phyloP scores from a whole-genome alignment of 2,113 vertebrate species.

The Rissa tridactyla region DNA sequence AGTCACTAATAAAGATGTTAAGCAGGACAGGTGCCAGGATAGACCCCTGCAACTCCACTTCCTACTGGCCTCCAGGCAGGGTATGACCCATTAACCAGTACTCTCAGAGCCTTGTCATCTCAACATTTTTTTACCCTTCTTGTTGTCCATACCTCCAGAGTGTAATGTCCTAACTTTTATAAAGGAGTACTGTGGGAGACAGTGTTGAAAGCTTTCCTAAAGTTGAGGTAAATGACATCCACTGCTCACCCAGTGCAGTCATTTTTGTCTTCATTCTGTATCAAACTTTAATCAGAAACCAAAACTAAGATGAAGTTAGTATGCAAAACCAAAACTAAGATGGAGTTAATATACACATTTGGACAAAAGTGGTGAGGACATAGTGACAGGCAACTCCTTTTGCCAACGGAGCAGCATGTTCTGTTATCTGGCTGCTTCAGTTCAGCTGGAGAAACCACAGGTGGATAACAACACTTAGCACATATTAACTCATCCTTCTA shows the following conservation, averaged over 20 bases:
- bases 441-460: neutral
- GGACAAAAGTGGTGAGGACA: neutral
- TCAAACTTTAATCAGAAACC: neutral
- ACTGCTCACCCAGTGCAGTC: neutral
- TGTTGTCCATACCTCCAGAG: neutral
- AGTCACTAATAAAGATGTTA: neutral
- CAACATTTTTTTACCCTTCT: neutral
- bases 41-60: neutral
- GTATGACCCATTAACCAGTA: neutral
- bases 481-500: neutral
- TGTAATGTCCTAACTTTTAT: neutral
- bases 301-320: neutral
- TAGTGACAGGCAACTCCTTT: neutral
- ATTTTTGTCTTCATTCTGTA: neutral
- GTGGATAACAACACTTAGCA: neutral
- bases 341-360: neutral
- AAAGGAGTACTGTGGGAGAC: neutral
- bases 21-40: neutral
- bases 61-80: neutral
- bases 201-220: neutral
- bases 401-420: neutral
- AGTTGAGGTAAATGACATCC: neutral
- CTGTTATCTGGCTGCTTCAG: neutral
- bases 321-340: neutral
- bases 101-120: neutral